Conservation (phyloP, 2,797 vertebrate species). For the Cyprinodon diabolis region DNA sequence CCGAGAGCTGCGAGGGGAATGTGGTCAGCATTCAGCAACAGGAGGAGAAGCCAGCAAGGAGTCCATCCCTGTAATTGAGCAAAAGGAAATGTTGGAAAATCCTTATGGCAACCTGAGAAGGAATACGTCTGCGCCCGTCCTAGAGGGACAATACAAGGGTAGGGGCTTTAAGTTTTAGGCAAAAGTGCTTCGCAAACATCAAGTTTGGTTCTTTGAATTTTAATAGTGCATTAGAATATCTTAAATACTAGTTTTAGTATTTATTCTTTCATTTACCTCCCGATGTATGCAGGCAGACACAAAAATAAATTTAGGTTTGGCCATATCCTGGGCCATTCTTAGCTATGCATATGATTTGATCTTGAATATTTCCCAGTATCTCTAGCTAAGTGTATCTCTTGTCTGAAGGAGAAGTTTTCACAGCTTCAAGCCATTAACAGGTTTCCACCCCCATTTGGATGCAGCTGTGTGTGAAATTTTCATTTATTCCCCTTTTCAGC, state of each 20-base stretch:
- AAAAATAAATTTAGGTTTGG: too few species aligned
- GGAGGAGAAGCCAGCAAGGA: constrained; percentile 1
- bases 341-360: too few species aligned
- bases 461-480: background rate
- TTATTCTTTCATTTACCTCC: too few species aligned
- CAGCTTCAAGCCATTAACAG: background rate
- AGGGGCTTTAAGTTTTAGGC: constrained; percentile 11
- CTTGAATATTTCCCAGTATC: too few species aligned
- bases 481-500: background rate
- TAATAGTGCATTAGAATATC: too few species aligned
- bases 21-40: constrained; percentile 38
- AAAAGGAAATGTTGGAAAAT: constrained; percentile 38
- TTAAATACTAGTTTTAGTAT: too few species aligned
- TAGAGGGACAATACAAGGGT: constrained; percentile 83
- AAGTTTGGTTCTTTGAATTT: too few species aligned
- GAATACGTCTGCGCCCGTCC: constrained; percentile 61
- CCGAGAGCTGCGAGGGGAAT: constrained; percentile 77
- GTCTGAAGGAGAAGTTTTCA: background rate
- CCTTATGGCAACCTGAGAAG: constrained; percentile 60
- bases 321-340: too few species aligned
- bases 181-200: too few species aligned
- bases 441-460: background rate
- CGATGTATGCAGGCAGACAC: too few species aligned
- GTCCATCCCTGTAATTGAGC: constrained; percentile 24
- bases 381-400: background rate